Evolutionary conservation across 92 coral and sea anemone genomes (phyloP).

Genomic region (Virgularia gustaviana): DNA sequence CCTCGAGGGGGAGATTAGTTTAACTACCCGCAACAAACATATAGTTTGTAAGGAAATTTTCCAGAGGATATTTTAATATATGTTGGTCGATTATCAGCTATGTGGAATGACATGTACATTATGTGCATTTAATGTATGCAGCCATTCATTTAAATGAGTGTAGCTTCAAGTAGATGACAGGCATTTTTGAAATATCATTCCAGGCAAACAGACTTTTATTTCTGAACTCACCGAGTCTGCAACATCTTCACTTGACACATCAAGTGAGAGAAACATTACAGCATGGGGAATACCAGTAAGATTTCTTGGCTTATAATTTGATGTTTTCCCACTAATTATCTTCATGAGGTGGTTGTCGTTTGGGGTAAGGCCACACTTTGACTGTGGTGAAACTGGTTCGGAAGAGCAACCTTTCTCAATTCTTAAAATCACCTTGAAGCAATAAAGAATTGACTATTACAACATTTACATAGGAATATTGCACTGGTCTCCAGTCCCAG

Average conservation of each 20-base stretch:
- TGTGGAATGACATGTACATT: too few species aligned
- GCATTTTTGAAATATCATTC: not conserved
- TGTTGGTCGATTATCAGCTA: too few species aligned
- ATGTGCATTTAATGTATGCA: too few species aligned
- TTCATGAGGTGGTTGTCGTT: conserved; percentile 88
- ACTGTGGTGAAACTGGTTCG: conserved; percentile 49
- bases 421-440: conserved; percentile 72
- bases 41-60: too few species aligned
- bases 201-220: too few species aligned
- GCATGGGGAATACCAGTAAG: conserved; percentile 70
- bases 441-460: not conserved
- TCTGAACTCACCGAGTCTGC: conserved; percentile 23
- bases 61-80: too few species aligned
- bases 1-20: too few species aligned
- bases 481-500: too few species aligned
- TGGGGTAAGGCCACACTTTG: conserved; percentile 48
- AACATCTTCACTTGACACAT: conserved; percentile 66
- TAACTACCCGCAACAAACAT: too few species aligned
- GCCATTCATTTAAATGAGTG: not conserved
- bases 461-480: not conserved
- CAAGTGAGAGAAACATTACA: conserved; percentile 75
- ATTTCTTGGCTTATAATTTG: conserved; percentile 50
- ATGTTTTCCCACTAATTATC: conserved; percentile 75
- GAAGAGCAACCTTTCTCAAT: conserved; percentile 68
- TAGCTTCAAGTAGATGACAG: not conserved